Percentiles rank a stretch among this genome's conserved stretches.
Conservation (phyloP, 2,797 vertebrate genomes). For the Hydrocynus forskahlii region DNA sequence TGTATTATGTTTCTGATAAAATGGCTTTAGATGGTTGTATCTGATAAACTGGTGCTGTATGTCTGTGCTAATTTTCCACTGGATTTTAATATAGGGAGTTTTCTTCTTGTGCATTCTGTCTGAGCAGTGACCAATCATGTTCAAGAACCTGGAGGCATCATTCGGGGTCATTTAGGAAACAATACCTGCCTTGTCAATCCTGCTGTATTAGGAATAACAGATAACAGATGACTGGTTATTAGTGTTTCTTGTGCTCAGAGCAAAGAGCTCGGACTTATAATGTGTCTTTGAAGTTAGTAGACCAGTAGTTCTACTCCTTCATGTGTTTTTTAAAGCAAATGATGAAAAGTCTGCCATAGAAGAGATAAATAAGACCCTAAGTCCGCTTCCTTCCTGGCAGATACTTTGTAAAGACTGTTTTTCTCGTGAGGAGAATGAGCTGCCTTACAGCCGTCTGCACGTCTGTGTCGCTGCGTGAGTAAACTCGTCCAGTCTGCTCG, state of each 20-base stretch:
- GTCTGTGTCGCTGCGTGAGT: slow-evolving; percentile 6
- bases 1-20: too few species aligned
- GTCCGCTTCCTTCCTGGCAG: background rate
- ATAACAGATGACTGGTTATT: too few species aligned
- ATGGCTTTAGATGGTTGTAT: too few species aligned
- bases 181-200: background rate
- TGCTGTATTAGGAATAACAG: background rate
- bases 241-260: too few species aligned
- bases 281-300: too few species aligned
- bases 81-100: background rate
- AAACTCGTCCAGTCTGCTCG: slow-evolving; percentile 33
- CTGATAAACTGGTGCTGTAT: too few species aligned
- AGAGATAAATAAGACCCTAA: background rate
- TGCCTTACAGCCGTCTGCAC: background rate
- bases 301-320: background rate
- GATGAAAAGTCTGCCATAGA: too few species aligned
- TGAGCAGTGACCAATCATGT: too few species aligned
- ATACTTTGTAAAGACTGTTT: background rate
- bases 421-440: background rate
- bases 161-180: background rate
- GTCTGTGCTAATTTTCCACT: background rate
- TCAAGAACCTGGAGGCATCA: background rate
- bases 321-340: background rate
- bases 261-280: too few species aligned
- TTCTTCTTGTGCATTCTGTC: background rate